These are phyloP conservation scores for Diacarnus erythraeanus DNA, from an alignment of 37 sponge, comb jelly and placozoan genomes.

Conservation along the genomic window DNA sequence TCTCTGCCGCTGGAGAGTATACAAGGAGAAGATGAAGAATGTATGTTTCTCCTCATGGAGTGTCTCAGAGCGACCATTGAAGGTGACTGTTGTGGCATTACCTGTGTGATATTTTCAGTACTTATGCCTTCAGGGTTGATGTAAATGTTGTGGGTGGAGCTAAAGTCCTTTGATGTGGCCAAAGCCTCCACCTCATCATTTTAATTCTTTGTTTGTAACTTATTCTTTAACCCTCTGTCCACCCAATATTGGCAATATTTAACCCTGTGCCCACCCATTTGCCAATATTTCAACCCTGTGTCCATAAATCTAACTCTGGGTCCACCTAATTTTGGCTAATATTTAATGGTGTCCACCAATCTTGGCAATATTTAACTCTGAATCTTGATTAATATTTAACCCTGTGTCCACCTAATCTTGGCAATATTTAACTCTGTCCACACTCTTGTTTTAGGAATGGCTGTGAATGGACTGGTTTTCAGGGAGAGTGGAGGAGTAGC, in stretches of 20 bases:
- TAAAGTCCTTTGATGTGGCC: background rate
- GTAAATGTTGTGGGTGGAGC: background rate
- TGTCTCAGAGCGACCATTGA: conserved; percentile 64
- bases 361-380: no score
- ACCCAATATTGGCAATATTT: no score
- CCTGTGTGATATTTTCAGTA: no score
- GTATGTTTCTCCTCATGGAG: conserved; percentile 76
- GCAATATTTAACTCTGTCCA: no score
- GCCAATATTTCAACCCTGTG: no score
- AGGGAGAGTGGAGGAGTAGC: conserved; percentile 57
- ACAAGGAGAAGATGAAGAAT: conserved; percentile 62
- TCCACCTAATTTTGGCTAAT: no score
- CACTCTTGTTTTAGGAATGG: conserved; percentile 36
- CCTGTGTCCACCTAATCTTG: no score
- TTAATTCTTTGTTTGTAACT: background rate
- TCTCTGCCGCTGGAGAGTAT: conserved; percentile 34
- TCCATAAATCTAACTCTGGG: background rate
- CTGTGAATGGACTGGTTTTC: conserved; percentile 72
- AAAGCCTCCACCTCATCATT: background rate
- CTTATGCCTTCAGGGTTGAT: background rate
- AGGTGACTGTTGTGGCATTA: no score
- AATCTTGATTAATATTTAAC: no score
- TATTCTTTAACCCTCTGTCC: background rate
- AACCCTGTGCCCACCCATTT: no score
- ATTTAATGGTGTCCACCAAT: no score